Evolutionary conservation across 2,888 invertebrate genomes (phyloP).

Genomic region (Protula sp.): DNA sequence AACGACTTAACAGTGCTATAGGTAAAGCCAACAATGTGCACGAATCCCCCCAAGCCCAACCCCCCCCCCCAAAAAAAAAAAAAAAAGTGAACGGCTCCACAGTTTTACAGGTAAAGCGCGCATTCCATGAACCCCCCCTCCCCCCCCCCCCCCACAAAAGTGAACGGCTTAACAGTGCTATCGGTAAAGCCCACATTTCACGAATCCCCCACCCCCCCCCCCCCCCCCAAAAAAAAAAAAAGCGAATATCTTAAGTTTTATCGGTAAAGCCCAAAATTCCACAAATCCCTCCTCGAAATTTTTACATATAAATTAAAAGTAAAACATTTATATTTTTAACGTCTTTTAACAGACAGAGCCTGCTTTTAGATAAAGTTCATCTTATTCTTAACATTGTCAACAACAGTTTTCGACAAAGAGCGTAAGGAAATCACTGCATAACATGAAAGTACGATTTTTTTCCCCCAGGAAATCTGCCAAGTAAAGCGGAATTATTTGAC

Average conservation of each 20-base stretch:
- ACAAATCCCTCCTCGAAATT: slow-evolving; percentile 31
- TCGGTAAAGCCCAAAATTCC: slow-evolving; percentile 32
- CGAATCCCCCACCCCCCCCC: too few relatives aligned
- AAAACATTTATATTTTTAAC: too few relatives aligned
- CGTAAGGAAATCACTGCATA: too few relatives aligned
- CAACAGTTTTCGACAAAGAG: too few relatives aligned
- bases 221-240: too few relatives aligned
- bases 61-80: too few relatives aligned
- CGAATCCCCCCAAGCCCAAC: neutral
- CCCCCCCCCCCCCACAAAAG: slow-evolving; percentile 35
- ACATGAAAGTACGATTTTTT: too few relatives aligned
- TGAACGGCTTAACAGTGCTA: slow-evolving; percentile 42
- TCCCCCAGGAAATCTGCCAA: slow-evolving; percentile 19
- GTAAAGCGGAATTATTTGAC: slow-evolving; percentile 14
- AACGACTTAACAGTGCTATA: slow-evolving; percentile 42
- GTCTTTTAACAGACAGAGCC: too few relatives aligned
- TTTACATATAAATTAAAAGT: too few relatives aligned
- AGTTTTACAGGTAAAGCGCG: slow-evolving; percentile 37
- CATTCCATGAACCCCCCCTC: neutral
- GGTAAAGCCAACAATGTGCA: slow-evolving; percentile 28
- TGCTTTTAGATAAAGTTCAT: too few relatives aligned
- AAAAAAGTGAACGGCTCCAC: slow-evolving; percentile 46
- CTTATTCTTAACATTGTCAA: too few relatives aligned
- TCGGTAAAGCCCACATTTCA: slow-evolving; percentile 32
- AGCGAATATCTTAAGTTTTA: slow-evolving; percentile 41